A percentile compares a stretch with the other conserved stretches of the same genome.
phyloP scores from a whole-genome alignment of 2,797 vertebrate species.

The Chaetodon trifasciatus region DNA sequence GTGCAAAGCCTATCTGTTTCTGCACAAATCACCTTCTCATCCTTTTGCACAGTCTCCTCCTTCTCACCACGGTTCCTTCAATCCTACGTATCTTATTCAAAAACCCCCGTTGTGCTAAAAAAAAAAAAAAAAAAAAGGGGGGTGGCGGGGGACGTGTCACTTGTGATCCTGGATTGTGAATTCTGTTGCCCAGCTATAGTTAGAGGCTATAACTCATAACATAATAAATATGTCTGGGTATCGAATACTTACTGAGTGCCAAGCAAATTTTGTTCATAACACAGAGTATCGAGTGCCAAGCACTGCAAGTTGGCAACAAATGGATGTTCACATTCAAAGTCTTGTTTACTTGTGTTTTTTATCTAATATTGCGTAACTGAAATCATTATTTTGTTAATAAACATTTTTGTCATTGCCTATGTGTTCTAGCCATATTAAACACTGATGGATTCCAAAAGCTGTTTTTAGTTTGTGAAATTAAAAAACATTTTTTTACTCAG shows the following conservation, averaged over 20 bases:
- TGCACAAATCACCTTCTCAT: slow-evolving; percentile 74
- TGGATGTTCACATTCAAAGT: not conserved
- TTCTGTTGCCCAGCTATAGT: slow-evolving; percentile 32
- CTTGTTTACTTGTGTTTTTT: not conserved
- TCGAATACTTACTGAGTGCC: not conserved
- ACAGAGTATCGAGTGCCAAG: not conserved
- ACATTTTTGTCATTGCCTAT: not conserved
- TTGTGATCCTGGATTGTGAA: slow-evolving; percentile 16
- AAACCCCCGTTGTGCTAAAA: slow-evolving; percentile 18
- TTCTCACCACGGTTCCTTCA: slow-evolving; percentile 58
- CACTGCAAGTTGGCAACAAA: not conserved
- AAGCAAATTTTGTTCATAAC: slow-evolving; percentile 7
- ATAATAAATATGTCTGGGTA: slow-evolving; percentile 25
- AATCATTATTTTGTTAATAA: slow-evolving; percentile 2
- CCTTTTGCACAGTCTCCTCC: slow-evolving; percentile 56
- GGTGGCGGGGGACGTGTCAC: not conserved
- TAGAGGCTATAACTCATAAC: slow-evolving; percentile 12
- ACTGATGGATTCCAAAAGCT: not conserved
- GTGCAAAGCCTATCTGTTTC: slow-evolving; percentile 74
- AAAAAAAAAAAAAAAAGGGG: slow-evolving; percentile 4
- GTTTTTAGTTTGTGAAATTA: not conserved
- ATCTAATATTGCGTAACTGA: not conserved
- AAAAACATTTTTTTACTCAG: not conserved
- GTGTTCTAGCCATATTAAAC: not conserved
- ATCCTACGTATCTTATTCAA: slow-evolving; percentile 49